These are phyloP conservation scores for Podargus strigoides DNA, from an alignment of 2,797 vertebrate species.

Conservation along the genomic window DNA sequence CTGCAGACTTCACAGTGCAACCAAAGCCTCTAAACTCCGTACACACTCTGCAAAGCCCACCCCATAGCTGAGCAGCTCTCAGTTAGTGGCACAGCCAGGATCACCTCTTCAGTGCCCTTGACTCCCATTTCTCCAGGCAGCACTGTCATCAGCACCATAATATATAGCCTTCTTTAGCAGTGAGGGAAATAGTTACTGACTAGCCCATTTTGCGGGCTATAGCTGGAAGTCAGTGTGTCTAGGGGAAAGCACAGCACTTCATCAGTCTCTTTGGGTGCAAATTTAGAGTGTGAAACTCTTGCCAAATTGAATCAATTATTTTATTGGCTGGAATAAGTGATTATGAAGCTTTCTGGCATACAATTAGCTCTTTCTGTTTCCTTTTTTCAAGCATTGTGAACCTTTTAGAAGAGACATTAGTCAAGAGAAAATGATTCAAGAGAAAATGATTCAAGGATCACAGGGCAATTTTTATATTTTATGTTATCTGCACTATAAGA, in stretches of 20 bases:
- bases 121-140: not conserved
- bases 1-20: not conserved
- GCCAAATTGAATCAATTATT: conserved; percentile 40
- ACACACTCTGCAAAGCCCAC: accelerated
- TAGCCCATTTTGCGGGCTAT: not conserved
- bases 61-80: not conserved
- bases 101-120: not conserved
- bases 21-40: not conserved
- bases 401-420: conserved; percentile 33
- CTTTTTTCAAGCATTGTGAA: not conserved
- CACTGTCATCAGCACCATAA: not conserved
- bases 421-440: not conserved
- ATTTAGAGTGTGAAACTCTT: conserved; percentile 29
- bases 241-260: not conserved
- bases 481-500: not conserved
- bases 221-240: not conserved
- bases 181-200: not conserved
- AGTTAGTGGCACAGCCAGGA: not conserved
- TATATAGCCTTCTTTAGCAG: not conserved
- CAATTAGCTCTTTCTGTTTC: not conserved
- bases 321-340: conserved; percentile 35
- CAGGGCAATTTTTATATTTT: not conserved
- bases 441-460: conserved; percentile 20
- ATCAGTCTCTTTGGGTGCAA: conserved; percentile 22
- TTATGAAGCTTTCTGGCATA: conserved; percentile 28